Conservation (phyloP, 2,797 vertebrate genomes). For the Poeciliopsis gracilis region DNA sequence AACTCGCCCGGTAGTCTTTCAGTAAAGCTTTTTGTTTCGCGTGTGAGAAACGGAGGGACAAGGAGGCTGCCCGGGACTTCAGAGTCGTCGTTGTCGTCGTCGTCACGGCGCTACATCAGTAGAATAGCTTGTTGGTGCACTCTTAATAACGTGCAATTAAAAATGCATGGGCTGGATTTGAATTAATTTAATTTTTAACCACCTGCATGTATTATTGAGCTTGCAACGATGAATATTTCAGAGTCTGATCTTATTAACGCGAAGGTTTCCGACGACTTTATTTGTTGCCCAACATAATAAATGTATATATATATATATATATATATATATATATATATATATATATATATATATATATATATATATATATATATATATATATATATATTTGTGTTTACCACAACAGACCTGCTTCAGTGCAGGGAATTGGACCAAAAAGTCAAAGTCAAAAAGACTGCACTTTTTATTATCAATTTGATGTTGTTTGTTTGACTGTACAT, state of each 20-base stretch:
- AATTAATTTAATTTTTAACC: slow-evolving; percentile 78
- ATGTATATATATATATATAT: too few species aligned
- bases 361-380: too few species aligned
- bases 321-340: slow-evolving; percentile 1
- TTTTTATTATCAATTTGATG: slow-evolving; percentile 6
- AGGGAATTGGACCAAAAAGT: slow-evolving; percentile 2
- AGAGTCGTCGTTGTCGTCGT: slow-evolving; percentile 16
- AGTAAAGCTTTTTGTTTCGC: slow-evolving; percentile 41
- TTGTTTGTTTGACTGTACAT: slow-evolving; percentile 11
- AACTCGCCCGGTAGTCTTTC: slow-evolving; percentile 54
- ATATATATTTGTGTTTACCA: slow-evolving; percentile 50
- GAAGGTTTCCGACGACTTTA: slow-evolving; percentile 56
- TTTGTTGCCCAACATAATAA: slow-evolving; percentile 50
- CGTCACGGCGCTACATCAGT: slow-evolving; percentile 46
- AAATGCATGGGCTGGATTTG: slow-evolving; percentile 72
- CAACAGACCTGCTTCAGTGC: slow-evolving; percentile 1
- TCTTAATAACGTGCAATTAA: slow-evolving; percentile 72
- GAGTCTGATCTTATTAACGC: slow-evolving; percentile 74
- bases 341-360: too few species aligned
- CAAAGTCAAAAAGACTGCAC: background rate
- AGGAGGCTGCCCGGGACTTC: slow-evolving; percentile 30
- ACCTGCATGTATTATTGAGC: slow-evolving; percentile 80
- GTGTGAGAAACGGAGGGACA: slow-evolving; percentile 21
- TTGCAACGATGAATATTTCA: slow-evolving; percentile 76
- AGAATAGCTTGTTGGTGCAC: slow-evolving; percentile 71